Evolutionary conservation across 2,888 invertebrate species (phyloP).

Genomic region (Coleophora deauratella): DNA sequence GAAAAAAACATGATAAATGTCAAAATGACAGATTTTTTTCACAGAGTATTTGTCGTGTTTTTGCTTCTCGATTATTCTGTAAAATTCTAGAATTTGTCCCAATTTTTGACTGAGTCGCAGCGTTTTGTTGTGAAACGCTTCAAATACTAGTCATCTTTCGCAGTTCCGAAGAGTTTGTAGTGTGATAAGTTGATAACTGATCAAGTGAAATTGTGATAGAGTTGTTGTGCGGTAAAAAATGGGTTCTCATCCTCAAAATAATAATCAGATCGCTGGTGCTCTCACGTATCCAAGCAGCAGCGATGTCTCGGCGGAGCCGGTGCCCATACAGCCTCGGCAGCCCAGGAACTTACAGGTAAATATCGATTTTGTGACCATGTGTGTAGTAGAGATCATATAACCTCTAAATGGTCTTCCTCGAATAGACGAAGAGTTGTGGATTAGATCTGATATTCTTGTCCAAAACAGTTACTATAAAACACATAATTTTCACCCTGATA

Average conservation of each 20-base stretch:
- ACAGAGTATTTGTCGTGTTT: not conserved
- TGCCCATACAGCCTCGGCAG: constrained; percentile 43
- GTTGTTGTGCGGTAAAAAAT: constrained; percentile 22
- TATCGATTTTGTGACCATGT: not conserved
- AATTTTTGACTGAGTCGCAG: not conserved
- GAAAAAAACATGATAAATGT: too few relatives aligned
- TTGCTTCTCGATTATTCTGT: constrained; percentile 6
- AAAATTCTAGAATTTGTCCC: constrained; percentile 4
- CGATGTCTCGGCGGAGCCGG: constrained; percentile 21
- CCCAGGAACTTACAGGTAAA: constrained; percentile 54
- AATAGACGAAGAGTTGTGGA: too few relatives aligned
- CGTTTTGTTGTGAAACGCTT: too few relatives aligned
- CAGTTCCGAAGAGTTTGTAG: too few relatives aligned
- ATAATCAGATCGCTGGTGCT: constrained; percentile 32
- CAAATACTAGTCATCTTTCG: too few relatives aligned
- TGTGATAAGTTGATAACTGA: too few relatives aligned
- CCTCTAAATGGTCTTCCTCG: too few relatives aligned
- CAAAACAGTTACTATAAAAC: too few relatives aligned
- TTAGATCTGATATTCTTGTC: too few relatives aligned
- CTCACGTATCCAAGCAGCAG: constrained; percentile 30
- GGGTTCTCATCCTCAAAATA: constrained; percentile 33
- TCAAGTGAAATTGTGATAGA: not conserved
- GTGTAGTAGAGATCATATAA: not conserved
- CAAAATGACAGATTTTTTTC: too few relatives aligned
- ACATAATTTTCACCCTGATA: too few relatives aligned